These are phyloP conservation scores for Nephrotoma appendiculata DNA, from an alignment of 2,888 invertebrate species.

Conservation along the genomic window DNA sequence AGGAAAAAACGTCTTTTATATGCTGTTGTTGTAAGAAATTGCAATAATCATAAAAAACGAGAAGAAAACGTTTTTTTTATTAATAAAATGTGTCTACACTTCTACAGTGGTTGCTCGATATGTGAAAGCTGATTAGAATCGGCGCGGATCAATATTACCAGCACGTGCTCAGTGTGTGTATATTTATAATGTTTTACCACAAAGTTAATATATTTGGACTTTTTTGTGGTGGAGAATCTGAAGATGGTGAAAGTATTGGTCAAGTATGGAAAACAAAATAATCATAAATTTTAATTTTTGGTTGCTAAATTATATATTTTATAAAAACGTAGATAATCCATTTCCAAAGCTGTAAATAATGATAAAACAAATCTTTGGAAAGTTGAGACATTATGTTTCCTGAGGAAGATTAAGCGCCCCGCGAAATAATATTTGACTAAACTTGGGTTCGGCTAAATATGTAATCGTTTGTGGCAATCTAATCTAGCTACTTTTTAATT, in stretches of 20 bases:
- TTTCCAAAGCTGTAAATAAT: neutral
- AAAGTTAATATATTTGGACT: neutral
- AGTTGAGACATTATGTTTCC: neutral
- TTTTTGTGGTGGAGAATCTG: neutral
- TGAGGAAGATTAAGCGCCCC: neutral
- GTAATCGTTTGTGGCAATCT: neutral
- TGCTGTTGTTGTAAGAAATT: neutral
- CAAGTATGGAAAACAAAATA: neutral
- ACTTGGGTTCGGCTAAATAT: neutral
- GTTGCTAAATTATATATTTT: neutral
- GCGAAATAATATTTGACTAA: neutral
- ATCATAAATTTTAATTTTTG: neutral
- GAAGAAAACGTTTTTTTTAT: neutral
- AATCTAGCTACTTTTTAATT: neutral
- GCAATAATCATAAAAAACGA: neutral
- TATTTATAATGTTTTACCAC: neutral
- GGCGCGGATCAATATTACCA: neutral
- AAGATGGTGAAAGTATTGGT: neutral
- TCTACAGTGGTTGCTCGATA: neutral
- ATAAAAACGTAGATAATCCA: neutral
- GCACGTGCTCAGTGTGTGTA: neutral
- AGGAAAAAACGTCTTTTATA: neutral
- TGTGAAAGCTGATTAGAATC: neutral
- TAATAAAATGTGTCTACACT: neutral
- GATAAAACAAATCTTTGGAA: neutral